Conservation (phyloP, 2,113 vertebrate genomes). For the Heptranchias perlo region DNA sequence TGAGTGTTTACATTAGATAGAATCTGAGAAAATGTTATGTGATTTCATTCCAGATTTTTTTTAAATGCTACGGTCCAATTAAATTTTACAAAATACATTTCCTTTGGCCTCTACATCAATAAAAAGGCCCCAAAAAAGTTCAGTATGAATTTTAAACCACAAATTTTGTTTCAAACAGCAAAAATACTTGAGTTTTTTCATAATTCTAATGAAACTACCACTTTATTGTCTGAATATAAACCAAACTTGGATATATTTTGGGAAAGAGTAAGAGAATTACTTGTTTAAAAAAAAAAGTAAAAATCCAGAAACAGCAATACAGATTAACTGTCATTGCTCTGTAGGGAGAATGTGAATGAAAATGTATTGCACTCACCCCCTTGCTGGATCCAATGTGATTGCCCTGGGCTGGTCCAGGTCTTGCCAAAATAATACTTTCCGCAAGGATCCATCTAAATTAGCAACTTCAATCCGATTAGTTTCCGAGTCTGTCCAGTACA, state of each 20-base stretch:
- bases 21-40: neutral
- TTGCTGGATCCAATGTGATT: slow-evolving; percentile 84
- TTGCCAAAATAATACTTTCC: slow-evolving; percentile 96
- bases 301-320: neutral
- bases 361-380: slow-evolving; percentile 73
- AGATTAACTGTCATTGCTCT: neutral
- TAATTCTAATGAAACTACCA: neutral
- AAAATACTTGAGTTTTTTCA: neutral
- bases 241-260: neutral
- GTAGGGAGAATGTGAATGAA: neutral
- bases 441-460: slow-evolving; percentile 80
- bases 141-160: neutral
- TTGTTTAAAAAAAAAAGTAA: neutral
- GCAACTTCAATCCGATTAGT: slow-evolving; percentile 93
- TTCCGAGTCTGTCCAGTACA: slow-evolving; percentile 97
- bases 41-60: neutral
- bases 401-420: slow-evolving; percentile 95
- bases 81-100: neutral
- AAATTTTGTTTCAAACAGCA: neutral
- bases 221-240: neutral
- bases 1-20: neutral
- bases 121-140: neutral
- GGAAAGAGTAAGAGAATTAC: neutral
- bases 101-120: neutral
- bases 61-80: neutral